Conservation (phyloP, 2,113 vertebrate genomes). For the Hemicordylus capensis region DNA sequence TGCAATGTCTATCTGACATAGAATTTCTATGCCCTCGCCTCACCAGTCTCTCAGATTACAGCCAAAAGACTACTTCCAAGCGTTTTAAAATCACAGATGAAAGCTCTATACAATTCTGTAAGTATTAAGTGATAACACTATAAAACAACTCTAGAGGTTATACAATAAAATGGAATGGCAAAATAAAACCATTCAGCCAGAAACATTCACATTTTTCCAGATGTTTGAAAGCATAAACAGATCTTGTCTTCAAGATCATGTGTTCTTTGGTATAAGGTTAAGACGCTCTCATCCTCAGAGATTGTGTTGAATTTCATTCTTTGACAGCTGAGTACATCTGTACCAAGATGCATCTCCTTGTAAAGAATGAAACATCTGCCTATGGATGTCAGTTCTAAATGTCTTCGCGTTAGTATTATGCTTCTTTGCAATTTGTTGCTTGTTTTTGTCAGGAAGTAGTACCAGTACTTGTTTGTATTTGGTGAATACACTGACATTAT, state of each 20-base stretch:
- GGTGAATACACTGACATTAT: neutral
- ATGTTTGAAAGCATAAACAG: constrained; percentile 17
- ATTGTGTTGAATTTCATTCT: neutral
- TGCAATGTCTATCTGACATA: neutral
- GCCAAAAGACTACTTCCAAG: neutral
- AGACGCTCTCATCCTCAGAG: neutral
- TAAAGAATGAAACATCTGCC: neutral
- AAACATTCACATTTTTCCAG: constrained; percentile 11
- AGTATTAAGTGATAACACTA: neutral
- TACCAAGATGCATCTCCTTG: neutral
- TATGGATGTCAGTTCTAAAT: neutral
- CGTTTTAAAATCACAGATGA: neutral
- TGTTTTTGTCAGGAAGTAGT: neutral
- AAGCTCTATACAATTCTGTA: neutral
- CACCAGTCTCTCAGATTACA: neutral
- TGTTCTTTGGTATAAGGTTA: neutral
- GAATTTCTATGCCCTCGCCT: neutral
- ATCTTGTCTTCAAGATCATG: neutral
- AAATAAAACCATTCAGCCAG: neutral
- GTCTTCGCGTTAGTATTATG: neutral
- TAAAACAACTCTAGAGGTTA: neutral
- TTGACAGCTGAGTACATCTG: neutral
- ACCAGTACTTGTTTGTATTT: neutral
- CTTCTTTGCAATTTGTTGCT: neutral
- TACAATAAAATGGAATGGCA: constrained; percentile 9